These are phyloP conservation scores for Thaleichthys pacificus DNA, from an alignment of 2,797 vertebrate species.

Conservation along the genomic window DNA sequence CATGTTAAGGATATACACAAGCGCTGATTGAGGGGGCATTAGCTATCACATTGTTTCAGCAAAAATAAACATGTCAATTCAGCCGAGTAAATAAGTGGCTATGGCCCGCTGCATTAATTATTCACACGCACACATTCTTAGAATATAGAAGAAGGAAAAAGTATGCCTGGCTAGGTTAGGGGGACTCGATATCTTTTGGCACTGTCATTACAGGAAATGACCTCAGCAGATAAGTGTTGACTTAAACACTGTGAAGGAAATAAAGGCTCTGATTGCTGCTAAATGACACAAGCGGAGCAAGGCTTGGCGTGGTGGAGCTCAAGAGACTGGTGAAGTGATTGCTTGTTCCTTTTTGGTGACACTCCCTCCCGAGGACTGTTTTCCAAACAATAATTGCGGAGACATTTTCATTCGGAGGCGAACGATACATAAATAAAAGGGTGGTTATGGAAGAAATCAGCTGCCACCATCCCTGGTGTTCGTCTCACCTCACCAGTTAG, in stretches of 20 bases:
- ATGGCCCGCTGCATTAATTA: neutral
- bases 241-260: conserved; percentile 42
- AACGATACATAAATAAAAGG: too few species aligned
- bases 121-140: neutral
- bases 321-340: conserved; percentile 40
- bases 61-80: conserved; percentile 13
- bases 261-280: conserved; percentile 34
- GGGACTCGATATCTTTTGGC: conserved; percentile 29
- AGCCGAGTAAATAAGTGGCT: neutral
- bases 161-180: conserved; percentile 30
- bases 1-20: conserved; percentile 10
- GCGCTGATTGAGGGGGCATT: conserved; percentile 5
- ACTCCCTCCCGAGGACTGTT: conserved; percentile 34
- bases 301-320: conserved; percentile 29
- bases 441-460: too few species aligned
- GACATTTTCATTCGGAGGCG: too few species aligned
- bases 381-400: conserved; percentile 25
- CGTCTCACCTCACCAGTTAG: too few species aligned
- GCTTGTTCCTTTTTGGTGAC: conserved; percentile 43
- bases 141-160: neutral
- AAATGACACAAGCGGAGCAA: conserved; percentile 40
- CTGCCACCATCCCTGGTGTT: too few species aligned
- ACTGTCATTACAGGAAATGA: conserved; percentile 40
- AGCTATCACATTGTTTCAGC: conserved; percentile 1
- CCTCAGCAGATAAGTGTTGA: conserved; percentile 53